Evolutionary conservation across 2,888 invertebrate species (phyloP), one percentile per base, ranked within the genome.

Genomic region (Junonia oenone): DNA sequence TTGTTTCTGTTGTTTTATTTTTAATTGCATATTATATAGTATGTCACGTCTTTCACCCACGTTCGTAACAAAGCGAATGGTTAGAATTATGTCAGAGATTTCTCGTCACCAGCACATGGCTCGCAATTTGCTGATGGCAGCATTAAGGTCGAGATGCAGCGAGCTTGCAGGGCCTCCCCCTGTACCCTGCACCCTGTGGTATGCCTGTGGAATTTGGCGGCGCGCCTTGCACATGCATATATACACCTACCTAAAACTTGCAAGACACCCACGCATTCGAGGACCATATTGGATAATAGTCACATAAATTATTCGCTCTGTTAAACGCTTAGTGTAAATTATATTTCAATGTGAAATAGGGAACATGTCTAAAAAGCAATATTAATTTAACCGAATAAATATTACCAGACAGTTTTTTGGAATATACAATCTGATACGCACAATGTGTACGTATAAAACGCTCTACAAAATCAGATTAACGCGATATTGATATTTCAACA

Each of bases 91-190:
- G 83, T 76, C 77, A 73, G 72, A 72, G 76, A 73, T 78, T 86
- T 87, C 84, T 86, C 85, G 87, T 87, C 83, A 77, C 74, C 72
- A 76, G 69, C 83, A 86, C 81, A 83, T 85, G 85, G 73, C 83
- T 80, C 77, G 86, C 89, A 87, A 89, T 89, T 85, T 88, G 88
- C 85, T 88, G 89, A 87, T 89, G 87, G 86, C 76, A 71, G 75
- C 77, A 83, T 87, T 87, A 85, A 81, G 86, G 86, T 81, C 82
- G 83, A 61, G 71, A 81, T 83, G 83, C 85, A 85, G 75, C 73
- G 78, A 76, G 75, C 72, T 76, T 75, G 73, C 68, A 66, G 64
- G 63, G 62, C 26, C 60, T 62, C 64, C 67, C 51, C 58, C 63
- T 45, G 45, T 63, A 71, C 71, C 67, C 67, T 55, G 55, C 72